These are phyloP conservation scores for Amblyjoppa proteus DNA, from an alignment of 2,888 invertebrate species.

Conservation along the genomic window DNA sequence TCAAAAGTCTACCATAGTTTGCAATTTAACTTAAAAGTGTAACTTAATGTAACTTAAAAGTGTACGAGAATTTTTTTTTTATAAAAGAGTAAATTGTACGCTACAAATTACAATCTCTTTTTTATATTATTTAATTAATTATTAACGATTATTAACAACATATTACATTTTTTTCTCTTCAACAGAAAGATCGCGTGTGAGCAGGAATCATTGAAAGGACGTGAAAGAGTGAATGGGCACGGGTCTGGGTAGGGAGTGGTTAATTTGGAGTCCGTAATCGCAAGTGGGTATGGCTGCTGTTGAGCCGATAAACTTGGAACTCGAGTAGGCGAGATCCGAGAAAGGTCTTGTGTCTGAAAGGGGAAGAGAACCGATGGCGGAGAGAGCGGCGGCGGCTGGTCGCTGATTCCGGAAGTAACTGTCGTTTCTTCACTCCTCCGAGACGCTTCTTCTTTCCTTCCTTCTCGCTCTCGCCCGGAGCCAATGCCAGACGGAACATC, in stretches of 20 bases:
- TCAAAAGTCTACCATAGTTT: neutral
- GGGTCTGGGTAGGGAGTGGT: neutral
- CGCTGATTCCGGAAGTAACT: conserved; percentile 78
- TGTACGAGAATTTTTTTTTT: too few species aligned
- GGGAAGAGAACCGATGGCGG: conserved; percentile 38
- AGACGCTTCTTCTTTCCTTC: conserved; percentile 35
- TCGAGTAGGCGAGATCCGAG: conserved; percentile 55
- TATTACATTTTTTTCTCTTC: neutral
- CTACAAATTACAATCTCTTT: too few species aligned
- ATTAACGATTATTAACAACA: neutral
- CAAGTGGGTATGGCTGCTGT: conserved; percentile 61
- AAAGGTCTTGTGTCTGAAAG: conserved; percentile 61
- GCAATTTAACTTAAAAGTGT: neutral
- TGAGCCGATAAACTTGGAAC: conserved; percentile 42
- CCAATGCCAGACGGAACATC: conserved; percentile 58
- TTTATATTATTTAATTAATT: neutral
- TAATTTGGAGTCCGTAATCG: conserved; percentile 53
- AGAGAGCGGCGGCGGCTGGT: conserved; percentile 72
- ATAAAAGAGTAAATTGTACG: neutral
- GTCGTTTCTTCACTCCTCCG: conserved; percentile 74
- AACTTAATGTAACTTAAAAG: too few species aligned
- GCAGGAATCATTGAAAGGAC: neutral
- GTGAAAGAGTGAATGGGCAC: conserved; percentile 42
- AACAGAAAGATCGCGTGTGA: neutral
- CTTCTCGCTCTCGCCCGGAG: conserved; percentile 37